A percentile compares a stretch with the other conserved stretches of the same genome.
Conservation (phyloP, 30 jellyfish, hydroid and myxozoan species). For the Cassiopea andromeda region DNA sequence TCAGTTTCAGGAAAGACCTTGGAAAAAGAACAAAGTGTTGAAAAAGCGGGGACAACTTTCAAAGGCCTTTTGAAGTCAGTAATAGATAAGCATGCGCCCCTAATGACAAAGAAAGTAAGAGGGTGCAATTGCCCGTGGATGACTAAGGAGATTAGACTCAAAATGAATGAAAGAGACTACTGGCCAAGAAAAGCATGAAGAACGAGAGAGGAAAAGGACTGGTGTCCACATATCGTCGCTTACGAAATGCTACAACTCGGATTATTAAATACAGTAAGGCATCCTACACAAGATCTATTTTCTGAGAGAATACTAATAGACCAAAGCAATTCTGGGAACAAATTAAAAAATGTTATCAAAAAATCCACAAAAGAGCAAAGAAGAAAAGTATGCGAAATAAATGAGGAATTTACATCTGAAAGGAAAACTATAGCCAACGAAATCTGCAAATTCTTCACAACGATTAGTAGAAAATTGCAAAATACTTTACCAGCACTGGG, state of each 20-base stretch:
- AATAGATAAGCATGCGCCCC: conserved; percentile 43
- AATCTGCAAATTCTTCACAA: background rate
- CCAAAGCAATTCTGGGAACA: conserved; percentile 21
- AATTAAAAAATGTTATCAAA: background rate
- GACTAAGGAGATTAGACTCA: background rate
- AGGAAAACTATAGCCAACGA: conserved; percentile 26
- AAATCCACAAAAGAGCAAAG: conserved; percentile 41
- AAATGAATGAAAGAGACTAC: background rate
- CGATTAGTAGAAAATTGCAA: background rate
- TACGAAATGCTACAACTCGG: conserved; percentile 7
- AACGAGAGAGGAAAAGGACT: background rate
- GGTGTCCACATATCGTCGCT: conserved; percentile 47
- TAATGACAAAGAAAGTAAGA: conserved; percentile 6
- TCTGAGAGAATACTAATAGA: conserved; percentile 31
- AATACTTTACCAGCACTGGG: conserved; percentile 6
- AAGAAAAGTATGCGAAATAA: conserved; percentile 42
- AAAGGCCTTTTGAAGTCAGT: conserved; percentile 28
- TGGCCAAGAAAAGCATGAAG: background rate
- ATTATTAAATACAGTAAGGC: conserved; percentile 8
- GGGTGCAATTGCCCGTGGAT: conserved; percentile 24
- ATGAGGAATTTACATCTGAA: conserved; percentile 52
- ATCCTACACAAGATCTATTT: conserved; percentile 44
- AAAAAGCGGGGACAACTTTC: background rate
- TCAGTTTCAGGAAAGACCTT: conserved; percentile 24
- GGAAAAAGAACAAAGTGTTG: background rate